Evolutionary conservation across 2,888 invertebrate species (phyloP).

Genomic region (Dinocampus coccinellae): DNA sequence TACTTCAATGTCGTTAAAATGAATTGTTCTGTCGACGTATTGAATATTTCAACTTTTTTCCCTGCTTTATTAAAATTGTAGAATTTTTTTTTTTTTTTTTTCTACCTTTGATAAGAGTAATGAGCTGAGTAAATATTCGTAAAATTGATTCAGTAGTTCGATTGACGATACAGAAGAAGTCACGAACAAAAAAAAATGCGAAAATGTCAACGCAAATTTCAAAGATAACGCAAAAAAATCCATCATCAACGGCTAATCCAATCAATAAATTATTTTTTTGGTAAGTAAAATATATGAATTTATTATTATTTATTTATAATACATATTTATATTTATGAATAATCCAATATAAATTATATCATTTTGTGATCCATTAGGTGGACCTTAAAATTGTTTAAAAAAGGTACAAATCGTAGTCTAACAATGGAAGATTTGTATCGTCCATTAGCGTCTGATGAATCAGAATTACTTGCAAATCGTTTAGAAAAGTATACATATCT

Average conservation of each 20-base stretch:
- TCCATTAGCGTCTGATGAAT: slow-evolving; percentile 59
- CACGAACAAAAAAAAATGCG: neutral
- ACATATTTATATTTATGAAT: no score
- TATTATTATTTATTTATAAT: neutral
- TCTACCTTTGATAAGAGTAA: neutral
- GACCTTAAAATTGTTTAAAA: slow-evolving; percentile 61
- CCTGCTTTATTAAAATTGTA: neutral
- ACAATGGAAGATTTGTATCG: slow-evolving; percentile 63
- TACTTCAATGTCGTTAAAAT: neutral
- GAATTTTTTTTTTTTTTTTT: no score
- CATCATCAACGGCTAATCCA: slow-evolving; percentile 49
- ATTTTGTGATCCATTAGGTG: slow-evolving; percentile 56
- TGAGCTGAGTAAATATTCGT: neutral
- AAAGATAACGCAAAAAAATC: slow-evolving; percentile 39
- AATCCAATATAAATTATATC: no score
- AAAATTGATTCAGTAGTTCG: neutral
- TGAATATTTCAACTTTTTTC: neutral
- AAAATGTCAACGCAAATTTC: neutral
- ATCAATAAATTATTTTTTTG: slow-evolving; percentile 51
- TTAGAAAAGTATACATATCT: slow-evolving; percentile 60
- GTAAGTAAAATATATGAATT: slow-evolving; percentile 41
- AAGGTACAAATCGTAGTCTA: slow-evolving; percentile 60
- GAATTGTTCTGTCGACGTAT: neutral
- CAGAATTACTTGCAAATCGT: slow-evolving; percentile 59
- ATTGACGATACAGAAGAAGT: neutral